Percentiles rank a stretch among this genome's conserved stretches.
These are phyloP conservation scores for Pachypsylla venusta DNA, from an alignment of 1,140 invertebrate genomes.

Conservation along the genomic window DNA sequence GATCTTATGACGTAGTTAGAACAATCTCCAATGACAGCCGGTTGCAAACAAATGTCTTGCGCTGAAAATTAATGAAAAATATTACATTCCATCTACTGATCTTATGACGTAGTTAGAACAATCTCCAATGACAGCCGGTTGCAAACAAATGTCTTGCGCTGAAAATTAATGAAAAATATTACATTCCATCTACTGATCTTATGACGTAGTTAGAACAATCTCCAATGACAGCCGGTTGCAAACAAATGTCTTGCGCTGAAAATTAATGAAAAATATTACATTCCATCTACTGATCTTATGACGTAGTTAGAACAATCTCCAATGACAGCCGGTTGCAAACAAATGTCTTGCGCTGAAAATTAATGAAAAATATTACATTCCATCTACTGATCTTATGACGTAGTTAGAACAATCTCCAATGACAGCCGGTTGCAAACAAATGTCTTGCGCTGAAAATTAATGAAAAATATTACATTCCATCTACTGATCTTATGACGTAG, in stretches of 20 bases:
- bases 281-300: too few species aligned
- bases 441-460: constrained; percentile 42
- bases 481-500: too few species aligned
- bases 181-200: too few species aligned
- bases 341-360: constrained; percentile 47
- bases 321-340: constrained; percentile 52
- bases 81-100: too few species aligned
- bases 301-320: constrained; percentile 69
- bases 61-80: constrained; percentile 32
- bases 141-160: constrained; percentile 56
- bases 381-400: too few species aligned
- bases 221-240: constrained; percentile 55
- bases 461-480: too few species aligned
- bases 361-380: too few species aligned
- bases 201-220: constrained; percentile 65
- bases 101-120: constrained; percentile 68
- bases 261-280: constrained; percentile 10
- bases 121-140: constrained; percentile 57
- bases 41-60: constrained; percentile 56
- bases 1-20: constrained; percentile 59
- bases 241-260: constrained; percentile 53
- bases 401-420: constrained; percentile 68
- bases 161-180: constrained; percentile 17
- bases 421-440: constrained; percentile 55
- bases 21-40: constrained; percentile 61